Evolutionary conservation across 1,140 invertebrate species (phyloP).

Genomic region (Drosophila insularis): DNA sequence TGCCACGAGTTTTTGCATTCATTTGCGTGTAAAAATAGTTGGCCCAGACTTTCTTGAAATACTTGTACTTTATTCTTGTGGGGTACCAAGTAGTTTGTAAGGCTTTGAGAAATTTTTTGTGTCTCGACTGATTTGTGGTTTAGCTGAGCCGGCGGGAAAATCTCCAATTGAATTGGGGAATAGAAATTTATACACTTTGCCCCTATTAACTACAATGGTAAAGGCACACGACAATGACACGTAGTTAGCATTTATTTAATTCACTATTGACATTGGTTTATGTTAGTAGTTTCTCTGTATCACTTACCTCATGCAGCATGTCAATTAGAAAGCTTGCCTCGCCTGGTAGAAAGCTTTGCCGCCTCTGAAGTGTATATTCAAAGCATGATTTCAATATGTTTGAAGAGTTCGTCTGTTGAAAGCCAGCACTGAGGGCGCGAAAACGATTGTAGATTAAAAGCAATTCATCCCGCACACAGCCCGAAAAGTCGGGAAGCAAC

Average conservation of each 20-base stretch:
- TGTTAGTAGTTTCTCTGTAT: too few species aligned
- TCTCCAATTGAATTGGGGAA: background rate
- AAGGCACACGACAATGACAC: background rate
- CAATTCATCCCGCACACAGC: constrained; percentile 87
- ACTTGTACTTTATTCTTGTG: constrained; percentile 11
- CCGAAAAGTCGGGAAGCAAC: constrained; percentile 89
- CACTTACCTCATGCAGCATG: constrained; percentile 79
- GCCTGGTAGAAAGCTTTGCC: constrained; percentile 74
- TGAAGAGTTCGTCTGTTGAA: constrained; percentile 85
- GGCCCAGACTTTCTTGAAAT: constrained; percentile 21
- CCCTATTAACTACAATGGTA: background rate
- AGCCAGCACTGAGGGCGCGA: constrained; percentile 86
- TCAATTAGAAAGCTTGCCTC: constrained; percentile 81
- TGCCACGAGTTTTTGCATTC: constrained; percentile 48
- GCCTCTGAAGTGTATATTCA: constrained; percentile 70
- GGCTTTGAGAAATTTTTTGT: constrained; percentile 35
- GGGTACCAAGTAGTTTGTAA: constrained; percentile 33
- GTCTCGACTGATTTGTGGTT: constrained; percentile 29
- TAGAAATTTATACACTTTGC: background rate
- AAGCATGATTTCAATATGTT: constrained; percentile 82
- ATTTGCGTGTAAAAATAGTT: constrained; percentile 77
- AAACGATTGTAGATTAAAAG: constrained; percentile 87
- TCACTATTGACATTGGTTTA: too few species aligned
- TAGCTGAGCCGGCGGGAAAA: constrained; percentile 26
- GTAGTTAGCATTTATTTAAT: too few species aligned